Evolutionary conservation across 2,888 invertebrate species (phyloP), one percentile per base, ranked within the genome.

Genomic region (Ichneumoninae sp.): DNA sequence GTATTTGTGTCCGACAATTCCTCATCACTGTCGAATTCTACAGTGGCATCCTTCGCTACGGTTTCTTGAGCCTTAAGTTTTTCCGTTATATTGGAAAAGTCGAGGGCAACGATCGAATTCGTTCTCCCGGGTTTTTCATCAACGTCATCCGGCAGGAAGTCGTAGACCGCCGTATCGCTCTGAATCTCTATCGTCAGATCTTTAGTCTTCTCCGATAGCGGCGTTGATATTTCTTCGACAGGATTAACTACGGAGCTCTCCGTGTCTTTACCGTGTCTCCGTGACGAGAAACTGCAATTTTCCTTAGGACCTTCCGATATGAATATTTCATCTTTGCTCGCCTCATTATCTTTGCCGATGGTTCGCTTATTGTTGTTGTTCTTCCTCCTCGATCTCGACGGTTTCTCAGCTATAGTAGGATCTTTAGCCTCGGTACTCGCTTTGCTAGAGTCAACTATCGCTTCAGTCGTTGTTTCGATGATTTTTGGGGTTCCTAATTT

Each of bases 11-110:
- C 86, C 40, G 88, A 68, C 0, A 88, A 89, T 82, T 89, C 90
- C 6, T 92, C 91, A 70, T 91, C 90, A 19, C 89, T 90, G 40
- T 91, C 90, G 22, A 91, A 91, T 69, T 89, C 91, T 0, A 83
- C 74, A 4, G 72, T 84, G 7, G 50, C n/a, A 22, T 79, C 82
- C 13, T 79, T 86, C 1, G 79, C 77, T 6, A 89, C 80, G 22
- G 77, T 87, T 26, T 83, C 82, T 19, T 83, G 84, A 1, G 83
- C 70, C 33, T 87, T 88, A 0, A 89, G 80, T 65, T 88, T 89
- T 16, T 88, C 87, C 0, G 86, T 80, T 7, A 86, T 88, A 30
- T 87, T 84, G 1, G 87, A 82, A 72, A 86, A 86, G 40, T 86
- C 89, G 19, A 87, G 82, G 26, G 80, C 54, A 5, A 84, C 40